Percentiles rank a stretch among this genome's conserved stretches.
These are phyloP conservation scores for Calidris pygmaea DNA, from an alignment of 2,113 vertebrate genomes.

Conservation along the genomic window DNA sequence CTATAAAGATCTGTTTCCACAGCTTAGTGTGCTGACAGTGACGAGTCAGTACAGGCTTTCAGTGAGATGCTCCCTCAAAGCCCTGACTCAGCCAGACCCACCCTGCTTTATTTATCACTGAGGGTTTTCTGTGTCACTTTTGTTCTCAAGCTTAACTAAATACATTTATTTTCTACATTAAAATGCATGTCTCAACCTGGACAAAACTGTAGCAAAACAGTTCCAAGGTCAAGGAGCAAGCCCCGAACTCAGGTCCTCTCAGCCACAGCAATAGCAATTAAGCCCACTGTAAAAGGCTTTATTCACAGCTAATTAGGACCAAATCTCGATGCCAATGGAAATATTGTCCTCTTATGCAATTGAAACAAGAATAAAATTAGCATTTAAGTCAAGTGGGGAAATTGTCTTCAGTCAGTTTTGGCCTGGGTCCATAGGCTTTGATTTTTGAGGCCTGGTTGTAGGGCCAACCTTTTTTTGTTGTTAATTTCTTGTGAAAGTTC, in stretches of 20 bases:
- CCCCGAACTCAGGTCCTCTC: background rate
- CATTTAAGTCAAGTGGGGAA: background rate
- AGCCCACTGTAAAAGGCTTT: background rate
- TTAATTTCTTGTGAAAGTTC: background rate
- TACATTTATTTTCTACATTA: background rate
- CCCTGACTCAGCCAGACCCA: background rate
- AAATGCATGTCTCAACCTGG: background rate
- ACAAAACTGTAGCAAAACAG: background rate
- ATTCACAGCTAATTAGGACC: background rate
- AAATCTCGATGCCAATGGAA: background rate
- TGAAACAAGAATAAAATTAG: background rate
- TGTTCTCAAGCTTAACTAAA: background rate
- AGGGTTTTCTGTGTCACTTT: background rate
- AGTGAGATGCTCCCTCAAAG: background rate
- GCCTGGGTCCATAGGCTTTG: background rate
- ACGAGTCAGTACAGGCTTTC: background rate
- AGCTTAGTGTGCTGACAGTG: background rate
- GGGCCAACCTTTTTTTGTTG: background rate
- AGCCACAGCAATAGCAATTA: background rate
- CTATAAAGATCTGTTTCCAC: background rate
- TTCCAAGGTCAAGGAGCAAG: rapidly evolving
- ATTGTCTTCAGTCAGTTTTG: background rate
- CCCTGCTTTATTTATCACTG: background rate
- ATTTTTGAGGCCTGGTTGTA: background rate
- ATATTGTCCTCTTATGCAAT: background rate